Conservation (phyloP, 1,140 invertebrate species). For the Theocolax elegans region DNA sequence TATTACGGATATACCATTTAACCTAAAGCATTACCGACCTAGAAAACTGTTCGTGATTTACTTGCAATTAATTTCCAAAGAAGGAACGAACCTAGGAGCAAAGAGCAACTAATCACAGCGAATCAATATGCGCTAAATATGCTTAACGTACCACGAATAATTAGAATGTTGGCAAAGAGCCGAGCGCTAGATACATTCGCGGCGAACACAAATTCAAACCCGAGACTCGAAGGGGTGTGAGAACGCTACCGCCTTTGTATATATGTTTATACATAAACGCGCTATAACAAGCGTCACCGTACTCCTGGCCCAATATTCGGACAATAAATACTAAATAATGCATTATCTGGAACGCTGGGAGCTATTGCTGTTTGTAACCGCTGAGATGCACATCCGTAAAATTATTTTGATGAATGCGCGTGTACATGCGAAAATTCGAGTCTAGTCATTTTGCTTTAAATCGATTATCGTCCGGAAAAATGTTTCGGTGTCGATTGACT, state of each 20-base stretch:
- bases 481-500: no score
- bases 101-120: conserved; percentile 49
- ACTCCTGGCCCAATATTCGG: conserved; percentile 44
- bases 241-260: background rate
- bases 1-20: no score
- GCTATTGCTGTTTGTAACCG: background rate
- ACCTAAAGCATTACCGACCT: no score
- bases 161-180: conserved; percentile 62
- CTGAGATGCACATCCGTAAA: conserved; percentile 5
- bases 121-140: conserved; percentile 62
- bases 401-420: background rate
- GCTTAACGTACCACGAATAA: conserved; percentile 63
- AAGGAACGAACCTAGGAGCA: background rate
- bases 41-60: no score
- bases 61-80: background rate
- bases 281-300: no score
- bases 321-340: conserved; percentile 51
- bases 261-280: background rate
- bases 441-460: no score
- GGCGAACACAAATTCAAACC: conserved; percentile 52
- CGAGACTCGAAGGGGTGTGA: conserved; percentile 10
- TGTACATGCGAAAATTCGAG: background rate
- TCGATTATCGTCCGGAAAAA: no score
- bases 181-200: conserved; percentile 49
- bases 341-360: conserved; percentile 29